These are phyloP conservation scores for Musca vetustissima DNA, from an alignment of 1,140 invertebrate species.

Conservation along the genomic window DNA sequence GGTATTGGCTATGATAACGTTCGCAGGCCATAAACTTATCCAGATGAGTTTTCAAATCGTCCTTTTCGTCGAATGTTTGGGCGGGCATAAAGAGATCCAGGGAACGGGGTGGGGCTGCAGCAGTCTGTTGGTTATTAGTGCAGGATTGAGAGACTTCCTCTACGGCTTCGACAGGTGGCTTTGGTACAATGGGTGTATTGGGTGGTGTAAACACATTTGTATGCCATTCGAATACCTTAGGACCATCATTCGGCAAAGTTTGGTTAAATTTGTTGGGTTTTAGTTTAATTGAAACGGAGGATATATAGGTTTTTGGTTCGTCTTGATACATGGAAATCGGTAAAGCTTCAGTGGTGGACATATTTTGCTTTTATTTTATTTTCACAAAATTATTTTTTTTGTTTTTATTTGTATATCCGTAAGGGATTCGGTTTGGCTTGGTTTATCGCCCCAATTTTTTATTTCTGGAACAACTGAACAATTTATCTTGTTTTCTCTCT, in stretches of 20 bases:
- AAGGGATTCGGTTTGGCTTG: neutral
- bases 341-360: conserved; percentile 31
- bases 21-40: conserved; percentile 28
- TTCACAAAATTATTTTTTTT: conserved; percentile 2
- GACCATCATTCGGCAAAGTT: neutral
- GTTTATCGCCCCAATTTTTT: neutral
- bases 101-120: neutral
- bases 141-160: neutral
- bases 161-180: neutral
- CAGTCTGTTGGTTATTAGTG: neutral
- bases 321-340: conserved; percentile 27
- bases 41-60: neutral
- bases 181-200: neutral
- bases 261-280: conserved; percentile 19
- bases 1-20: conserved; percentile 29
- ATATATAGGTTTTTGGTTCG: conserved; percentile 37
- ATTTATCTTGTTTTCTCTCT: neutral
- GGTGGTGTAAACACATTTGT: conserved; percentile 36
- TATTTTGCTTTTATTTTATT: conserved; percentile 21
- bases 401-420: neutral
- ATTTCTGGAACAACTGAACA: too few relatives aligned
- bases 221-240: conserved; percentile 40
- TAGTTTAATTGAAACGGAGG: conserved; percentile 38
- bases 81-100: conserved; percentile 16
- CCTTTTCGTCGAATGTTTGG: neutral